Percentiles rank a stretch among this genome's conserved stretches.
Conservation (phyloP, 2,113 vertebrate genomes). For the Ciconia boyciana region DNA sequence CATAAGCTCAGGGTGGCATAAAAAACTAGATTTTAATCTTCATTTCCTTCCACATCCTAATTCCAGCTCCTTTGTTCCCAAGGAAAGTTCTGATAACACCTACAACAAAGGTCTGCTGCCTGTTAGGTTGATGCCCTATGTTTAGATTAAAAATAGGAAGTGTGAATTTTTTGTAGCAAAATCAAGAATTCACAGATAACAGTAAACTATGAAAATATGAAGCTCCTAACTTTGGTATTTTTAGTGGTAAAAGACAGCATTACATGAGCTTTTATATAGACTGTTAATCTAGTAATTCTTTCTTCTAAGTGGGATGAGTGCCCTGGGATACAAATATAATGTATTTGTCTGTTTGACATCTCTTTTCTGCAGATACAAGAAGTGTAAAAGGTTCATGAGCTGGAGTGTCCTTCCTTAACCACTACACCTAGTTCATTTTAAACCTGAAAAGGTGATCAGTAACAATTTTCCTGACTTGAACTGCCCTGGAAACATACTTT, state of each 20-base stretch:
- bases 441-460: background rate
- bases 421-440: background rate
- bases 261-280: background rate
- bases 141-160: background rate
- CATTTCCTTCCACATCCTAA: background rate
- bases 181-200: background rate
- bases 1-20: background rate
- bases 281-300: background rate
- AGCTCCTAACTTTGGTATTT: background rate
- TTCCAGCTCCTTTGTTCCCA: background rate
- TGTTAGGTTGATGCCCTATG: fast-evolving
- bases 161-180: background rate
- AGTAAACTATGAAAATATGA: background rate
- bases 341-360: background rate
- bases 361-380: background rate
- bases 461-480: background rate
- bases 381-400: background rate
- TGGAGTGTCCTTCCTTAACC: background rate
- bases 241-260: background rate
- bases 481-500: background rate
- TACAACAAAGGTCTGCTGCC: background rate
- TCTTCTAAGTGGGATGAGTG: background rate
- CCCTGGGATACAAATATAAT: background rate
- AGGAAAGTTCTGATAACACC: background rate
- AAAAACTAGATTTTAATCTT: background rate